phyloP scores from a whole-genome alignment of 2,113 vertebrate species.

The Anarrhichthys ocellatus region DNA sequence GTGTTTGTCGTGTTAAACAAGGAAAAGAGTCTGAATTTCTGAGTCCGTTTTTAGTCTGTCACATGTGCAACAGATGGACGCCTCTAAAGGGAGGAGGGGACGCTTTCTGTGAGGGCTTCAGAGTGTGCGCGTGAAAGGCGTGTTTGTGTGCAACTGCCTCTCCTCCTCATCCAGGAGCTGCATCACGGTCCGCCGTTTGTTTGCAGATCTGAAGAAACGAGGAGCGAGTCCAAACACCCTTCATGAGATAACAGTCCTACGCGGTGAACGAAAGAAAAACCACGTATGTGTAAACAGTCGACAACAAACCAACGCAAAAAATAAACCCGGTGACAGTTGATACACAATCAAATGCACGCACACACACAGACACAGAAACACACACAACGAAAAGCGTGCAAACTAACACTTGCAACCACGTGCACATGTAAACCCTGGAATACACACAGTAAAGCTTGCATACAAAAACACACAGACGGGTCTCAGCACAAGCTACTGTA shows the following conservation, averaged over 20 bases:
- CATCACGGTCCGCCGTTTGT: conserved; percentile 30
- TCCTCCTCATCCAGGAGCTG: conserved; percentile 8
- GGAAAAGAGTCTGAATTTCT: conserved; percentile 11
- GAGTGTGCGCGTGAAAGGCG: not conserved
- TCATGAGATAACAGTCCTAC: conserved; percentile 20
- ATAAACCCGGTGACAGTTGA: not conserved
- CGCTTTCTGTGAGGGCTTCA: not conserved
- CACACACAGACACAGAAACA: not conserved
- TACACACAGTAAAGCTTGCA: not conserved
- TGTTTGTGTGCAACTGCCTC: conserved; percentile 24
- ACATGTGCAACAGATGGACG: conserved; percentile 59
- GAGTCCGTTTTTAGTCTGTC: conserved; percentile 12
- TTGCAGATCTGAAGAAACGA: conserved; percentile 38
- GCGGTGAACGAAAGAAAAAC: not conserved
- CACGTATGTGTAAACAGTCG: not conserved
- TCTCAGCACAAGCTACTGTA: conserved; percentile 19
- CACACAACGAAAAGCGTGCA: not conserved
- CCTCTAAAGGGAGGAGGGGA: conserved; percentile 27
- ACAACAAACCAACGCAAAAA: not conserved
- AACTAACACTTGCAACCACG: not conserved
- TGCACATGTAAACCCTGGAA: conserved; percentile 28
- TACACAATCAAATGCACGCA: not conserved
- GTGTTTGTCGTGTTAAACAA: conserved; percentile 3
- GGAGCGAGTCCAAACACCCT: conserved; percentile 2
- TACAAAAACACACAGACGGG: conserved; percentile 9